A percentile compares a stretch with the other conserved stretches of the same genome.
Conservation (phyloP, 2,888 invertebrate genomes). For the Xanthorhoe designata region DNA sequence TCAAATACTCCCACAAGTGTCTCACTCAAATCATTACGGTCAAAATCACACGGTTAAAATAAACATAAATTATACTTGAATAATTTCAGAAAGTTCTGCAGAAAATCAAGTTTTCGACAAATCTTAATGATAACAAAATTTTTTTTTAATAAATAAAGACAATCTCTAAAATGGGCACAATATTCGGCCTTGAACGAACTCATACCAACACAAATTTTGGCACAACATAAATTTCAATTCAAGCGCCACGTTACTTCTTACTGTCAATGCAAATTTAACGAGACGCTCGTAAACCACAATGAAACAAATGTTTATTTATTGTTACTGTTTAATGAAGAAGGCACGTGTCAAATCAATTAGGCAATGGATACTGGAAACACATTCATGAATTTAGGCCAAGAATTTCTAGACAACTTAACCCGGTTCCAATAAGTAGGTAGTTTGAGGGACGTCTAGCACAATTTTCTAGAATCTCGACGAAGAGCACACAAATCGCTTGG, state of each 20-base stretch:
- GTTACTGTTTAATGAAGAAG: conserved; percentile 27
- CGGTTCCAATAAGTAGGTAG: not conserved
- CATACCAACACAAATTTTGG: conserved; percentile 55
- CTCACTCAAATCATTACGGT: too few species aligned
- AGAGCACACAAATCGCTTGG: too few species aligned
- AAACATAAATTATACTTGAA: too few species aligned
- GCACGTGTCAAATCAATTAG: conserved; percentile 32
- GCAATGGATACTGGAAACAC: conserved; percentile 24
- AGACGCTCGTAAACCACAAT: conserved; percentile 52
- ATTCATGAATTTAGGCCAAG: conserved; percentile 14
- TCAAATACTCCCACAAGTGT: too few species aligned
- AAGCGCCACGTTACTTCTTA: conserved; percentile 50
- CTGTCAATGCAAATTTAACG: conserved; percentile 59
- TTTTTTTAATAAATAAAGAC: not conserved
- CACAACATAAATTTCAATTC: conserved; percentile 65
- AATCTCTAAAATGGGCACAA: conserved; percentile 19
- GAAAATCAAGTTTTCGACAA: too few species aligned
- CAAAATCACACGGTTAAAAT: too few species aligned
- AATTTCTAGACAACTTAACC: conserved; percentile 1
- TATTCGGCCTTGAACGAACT: conserved; percentile 49
- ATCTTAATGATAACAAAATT: not conserved
- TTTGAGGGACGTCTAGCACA: not conserved
- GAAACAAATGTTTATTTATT: conserved; percentile 43
- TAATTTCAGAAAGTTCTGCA: too few species aligned
- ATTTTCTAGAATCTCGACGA: not conserved